Conservation (phyloP, 2,797 vertebrate genomes). For the Carduelis carduelis region DNA sequence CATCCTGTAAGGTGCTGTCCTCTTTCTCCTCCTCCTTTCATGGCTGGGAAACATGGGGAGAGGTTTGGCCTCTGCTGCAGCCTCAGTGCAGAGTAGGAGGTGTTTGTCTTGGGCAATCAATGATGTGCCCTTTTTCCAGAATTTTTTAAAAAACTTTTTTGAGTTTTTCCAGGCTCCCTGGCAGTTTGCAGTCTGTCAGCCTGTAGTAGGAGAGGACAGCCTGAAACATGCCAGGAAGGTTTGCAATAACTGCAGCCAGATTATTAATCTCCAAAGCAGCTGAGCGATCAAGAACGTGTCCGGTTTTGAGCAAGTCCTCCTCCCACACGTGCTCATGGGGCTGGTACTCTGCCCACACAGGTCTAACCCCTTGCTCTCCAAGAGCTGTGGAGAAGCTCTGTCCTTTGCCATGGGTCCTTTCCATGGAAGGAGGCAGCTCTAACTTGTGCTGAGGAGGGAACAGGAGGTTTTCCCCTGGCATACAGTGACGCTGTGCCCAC, state of each 20-base stretch:
- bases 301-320: neutral
- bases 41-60: neutral
- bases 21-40: neutral
- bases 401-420: neutral
- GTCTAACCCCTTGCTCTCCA: neutral
- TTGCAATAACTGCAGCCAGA: neutral
- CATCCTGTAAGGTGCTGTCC: neutral
- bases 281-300: neutral
- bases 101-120: neutral
- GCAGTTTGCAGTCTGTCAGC: slow-evolving; percentile 20
- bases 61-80: neutral
- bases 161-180: neutral
- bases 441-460: neutral
- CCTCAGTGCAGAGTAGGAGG: neutral
- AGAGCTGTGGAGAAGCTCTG: neutral
- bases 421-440: neutral
- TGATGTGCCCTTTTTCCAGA: neutral
- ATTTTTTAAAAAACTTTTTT: neutral
- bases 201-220: neutral
- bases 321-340: neutral
- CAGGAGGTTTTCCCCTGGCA: neutral
- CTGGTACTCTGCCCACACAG: neutral
- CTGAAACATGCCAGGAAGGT: slow-evolving; percentile 1
- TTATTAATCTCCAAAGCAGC: slow-evolving; percentile 18
- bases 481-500: neutral